phyloP scores from a whole-genome alignment of 2,888 invertebrate species.

The Phrixothrix hirtus region DNA sequence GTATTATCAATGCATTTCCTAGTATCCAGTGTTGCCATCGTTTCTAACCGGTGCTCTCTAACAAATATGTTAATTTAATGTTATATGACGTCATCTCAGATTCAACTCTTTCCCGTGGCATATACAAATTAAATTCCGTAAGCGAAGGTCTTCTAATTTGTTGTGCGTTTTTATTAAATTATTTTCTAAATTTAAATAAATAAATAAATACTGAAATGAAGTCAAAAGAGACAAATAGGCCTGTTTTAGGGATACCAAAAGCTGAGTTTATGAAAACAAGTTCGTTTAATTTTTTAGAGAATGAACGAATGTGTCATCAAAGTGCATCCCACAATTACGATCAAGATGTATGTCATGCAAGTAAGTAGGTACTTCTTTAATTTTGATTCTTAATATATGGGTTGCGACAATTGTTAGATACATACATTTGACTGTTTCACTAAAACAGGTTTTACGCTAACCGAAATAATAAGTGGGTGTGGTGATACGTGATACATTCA shows the following conservation, averaged over 20 bases:
- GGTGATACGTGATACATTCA: too few relatives aligned
- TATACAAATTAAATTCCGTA: constrained; percentile 14
- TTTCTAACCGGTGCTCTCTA: too few relatives aligned
- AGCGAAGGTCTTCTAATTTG: constrained; percentile 15
- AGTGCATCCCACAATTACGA: constrained; percentile 6
- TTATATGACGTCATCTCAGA: constrained; percentile 25
- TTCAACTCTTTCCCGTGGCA: constrained; percentile 5
- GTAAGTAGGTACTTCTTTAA: too few relatives aligned
- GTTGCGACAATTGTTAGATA: too few relatives aligned
- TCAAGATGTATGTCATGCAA: too few relatives aligned
- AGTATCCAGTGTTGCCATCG: too few relatives aligned
- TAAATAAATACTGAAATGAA: constrained; percentile 3
- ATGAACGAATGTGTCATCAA: constrained; percentile 40
- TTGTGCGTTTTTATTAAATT: neutral
- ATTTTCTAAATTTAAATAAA: neutral
- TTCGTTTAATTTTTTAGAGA: constrained; percentile 44
- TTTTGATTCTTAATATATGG: too few relatives aligned
- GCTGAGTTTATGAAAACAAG: constrained; percentile 43
- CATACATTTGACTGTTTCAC: too few relatives aligned
- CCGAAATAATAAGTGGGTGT: too few relatives aligned
- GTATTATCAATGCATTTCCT: too few relatives aligned
- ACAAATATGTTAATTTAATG: constrained; percentile 27
- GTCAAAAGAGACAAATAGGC: neutral
- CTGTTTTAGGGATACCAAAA: constrained; percentile 30
- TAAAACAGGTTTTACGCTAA: too few relatives aligned